Evolutionary conservation across 2,797 vertebrate genomes (phyloP).

Genomic region (Limosa lapponica): DNA sequence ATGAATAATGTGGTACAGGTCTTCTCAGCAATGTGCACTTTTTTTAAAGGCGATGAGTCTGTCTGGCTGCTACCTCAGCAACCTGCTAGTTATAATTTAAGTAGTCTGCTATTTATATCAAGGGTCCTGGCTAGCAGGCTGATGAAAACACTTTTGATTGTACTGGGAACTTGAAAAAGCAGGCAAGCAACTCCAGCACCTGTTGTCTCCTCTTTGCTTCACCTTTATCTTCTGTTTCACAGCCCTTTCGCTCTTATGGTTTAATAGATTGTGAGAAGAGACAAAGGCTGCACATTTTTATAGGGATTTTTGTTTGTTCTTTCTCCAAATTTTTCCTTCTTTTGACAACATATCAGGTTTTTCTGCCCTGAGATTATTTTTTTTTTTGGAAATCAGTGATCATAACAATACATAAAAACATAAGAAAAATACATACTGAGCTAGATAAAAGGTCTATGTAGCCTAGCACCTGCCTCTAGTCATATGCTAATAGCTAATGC

Average conservation of each 20-base stretch:
- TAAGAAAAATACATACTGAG: neutral
- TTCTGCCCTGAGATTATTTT: neutral
- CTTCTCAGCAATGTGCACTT: neutral
- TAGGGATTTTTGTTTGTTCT: neutral
- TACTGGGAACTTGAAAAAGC: neutral
- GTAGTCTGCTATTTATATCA: neutral
- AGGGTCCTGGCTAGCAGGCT: neutral
- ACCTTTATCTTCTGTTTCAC: neutral
- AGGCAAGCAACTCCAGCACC: neutral
- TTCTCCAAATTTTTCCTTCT: neutral
- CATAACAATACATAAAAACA: neutral
- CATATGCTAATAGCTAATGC: neutral
- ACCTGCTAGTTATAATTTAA: neutral
- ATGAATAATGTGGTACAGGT: neutral
- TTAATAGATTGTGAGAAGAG: neutral
- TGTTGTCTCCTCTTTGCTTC: neutral
- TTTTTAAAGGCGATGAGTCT: neutral
- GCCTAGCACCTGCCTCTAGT: neutral
- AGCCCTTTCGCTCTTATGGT: neutral
- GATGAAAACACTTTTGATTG: neutral
- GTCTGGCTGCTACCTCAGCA: neutral
- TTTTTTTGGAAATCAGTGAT: neutral
- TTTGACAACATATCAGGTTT: neutral
- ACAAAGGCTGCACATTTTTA: neutral
- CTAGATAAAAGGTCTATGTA: neutral